Base-by-base conservation (phyloP, 1,140 invertebrate genomes). In the Dreissena rostriformis region DNA sequence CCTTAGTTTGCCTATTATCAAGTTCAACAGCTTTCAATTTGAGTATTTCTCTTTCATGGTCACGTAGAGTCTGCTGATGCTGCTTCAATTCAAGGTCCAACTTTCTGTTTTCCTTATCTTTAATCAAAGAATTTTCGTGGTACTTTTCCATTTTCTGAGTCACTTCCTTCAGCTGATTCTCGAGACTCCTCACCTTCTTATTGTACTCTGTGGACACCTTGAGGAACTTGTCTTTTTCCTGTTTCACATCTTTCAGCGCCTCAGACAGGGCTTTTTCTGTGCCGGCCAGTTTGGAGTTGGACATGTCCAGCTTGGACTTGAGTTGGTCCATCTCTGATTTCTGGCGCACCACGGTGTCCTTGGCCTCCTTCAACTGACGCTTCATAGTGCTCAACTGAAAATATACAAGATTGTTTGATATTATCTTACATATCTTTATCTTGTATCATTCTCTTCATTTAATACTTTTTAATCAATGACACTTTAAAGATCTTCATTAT, bases 241-340 rank as follows among this genome's bases (percentile, higher is more conserved):
- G 87, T 68, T 92, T 91, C 12, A 89, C 81, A 68, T 92, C 89
- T 63, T 89, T 90, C 10, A 92, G 81, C 26, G 92, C 89, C 29
- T 92, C 89, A 7, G 91, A 90, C 12, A 92, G 82, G 24, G 90
- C 91, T 55, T 91, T 90, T 84, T 92, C 92, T 28, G 91, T 92
- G 49, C 89, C 90, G 15, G 91, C 91, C 49, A 92, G 84, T 77
- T 92, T 91, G 12, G 91, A 91, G 17, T 87, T 86, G 15, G 91
- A 90, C 89, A 91, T 91, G 39, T 92, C 90, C 14, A 93, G 84
- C 71, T 92, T 93, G n/a, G 89, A 87, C 61, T 90, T 90, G 0
- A 93, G 84, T 26, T 80, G 78, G 49, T 91, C 90, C 12, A 92
- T 91, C 74, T 93, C 91, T 24, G 87, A 73, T 70, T 90, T 90